Conservation (phyloP, 1,140 invertebrate species). For the Apocrypta bakeri region DNA sequence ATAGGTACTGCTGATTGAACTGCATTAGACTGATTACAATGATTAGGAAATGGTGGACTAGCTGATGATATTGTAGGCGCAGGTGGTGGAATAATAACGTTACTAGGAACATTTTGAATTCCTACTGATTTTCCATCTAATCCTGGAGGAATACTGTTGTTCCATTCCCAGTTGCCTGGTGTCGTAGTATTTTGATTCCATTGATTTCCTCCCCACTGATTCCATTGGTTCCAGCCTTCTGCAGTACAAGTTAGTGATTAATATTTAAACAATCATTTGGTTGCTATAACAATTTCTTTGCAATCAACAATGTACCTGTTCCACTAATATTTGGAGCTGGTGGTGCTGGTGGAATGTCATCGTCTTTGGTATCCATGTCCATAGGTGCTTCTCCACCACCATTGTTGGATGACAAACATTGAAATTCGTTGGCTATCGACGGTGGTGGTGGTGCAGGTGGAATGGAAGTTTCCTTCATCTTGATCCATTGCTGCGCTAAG, state of each 20-base stretch:
- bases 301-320: conserved; percentile 59
- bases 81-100: conserved; percentile 63
- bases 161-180: conserved; percentile 74
- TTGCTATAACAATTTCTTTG: conserved; percentile 14
- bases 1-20: conserved; percentile 66
- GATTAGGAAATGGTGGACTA: conserved; percentile 60
- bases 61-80: conserved; percentile 69
- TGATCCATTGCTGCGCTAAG: conserved; percentile 97
- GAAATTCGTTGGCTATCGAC: conserved; percentile 61
- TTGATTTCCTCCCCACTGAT: conserved; percentile 76
- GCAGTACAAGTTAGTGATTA: conserved; percentile 44
- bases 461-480: conserved; percentile 89
- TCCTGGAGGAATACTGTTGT: conserved; percentile 67
- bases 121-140: conserved; percentile 72
- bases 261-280: not conserved
- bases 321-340: conserved; percentile 72
- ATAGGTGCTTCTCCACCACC: conserved; percentile 89
- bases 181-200: conserved; percentile 62
- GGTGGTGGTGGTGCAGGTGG: conserved; percentile 75
- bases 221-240: conserved; percentile 78
- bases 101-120: conserved; percentile 62
- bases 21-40: conserved; percentile 62
- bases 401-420: conserved; percentile 57
- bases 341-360: conserved; percentile 72
- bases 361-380: conserved; percentile 86